These are phyloP conservation scores for Sebastes trivittatus DNA, from an alignment of 2,797 vertebrate species.

Conservation along the genomic window DNA sequence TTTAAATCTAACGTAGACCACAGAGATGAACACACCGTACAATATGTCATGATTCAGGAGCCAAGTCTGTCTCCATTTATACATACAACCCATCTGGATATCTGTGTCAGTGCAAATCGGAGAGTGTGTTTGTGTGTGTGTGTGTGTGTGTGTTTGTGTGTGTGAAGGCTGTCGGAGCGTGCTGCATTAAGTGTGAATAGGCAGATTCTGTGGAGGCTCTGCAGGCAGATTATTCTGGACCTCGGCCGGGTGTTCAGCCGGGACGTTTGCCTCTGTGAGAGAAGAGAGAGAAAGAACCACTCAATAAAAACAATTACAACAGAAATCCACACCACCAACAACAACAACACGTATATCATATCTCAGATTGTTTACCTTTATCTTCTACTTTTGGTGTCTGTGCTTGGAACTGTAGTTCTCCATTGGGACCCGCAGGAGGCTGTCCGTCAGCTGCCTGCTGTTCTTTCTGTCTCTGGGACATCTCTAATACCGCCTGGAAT, in stretches of 20 bases:
- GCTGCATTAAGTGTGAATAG: constrained; percentile 65
- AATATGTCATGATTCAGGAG: constrained; percentile 29
- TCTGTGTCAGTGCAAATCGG: constrained; percentile 52
- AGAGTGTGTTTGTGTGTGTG: background rate
- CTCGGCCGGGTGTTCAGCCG: constrained; percentile 62
- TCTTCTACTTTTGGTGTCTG: constrained; percentile 62
- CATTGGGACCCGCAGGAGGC: constrained; percentile 78
- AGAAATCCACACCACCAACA: background rate
- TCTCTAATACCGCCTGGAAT: constrained; percentile 87
- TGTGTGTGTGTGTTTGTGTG: constrained; percentile 15
- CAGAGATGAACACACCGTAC: constrained; percentile 55
- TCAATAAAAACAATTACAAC: background rate
- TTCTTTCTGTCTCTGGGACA: constrained; percentile 89
- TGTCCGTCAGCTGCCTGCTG: constrained; percentile 72
- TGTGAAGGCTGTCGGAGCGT: background rate
- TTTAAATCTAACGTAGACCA: constrained; percentile 63
- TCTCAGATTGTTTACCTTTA: constrained; percentile 41
- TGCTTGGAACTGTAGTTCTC: constrained; percentile 83
- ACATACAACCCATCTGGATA: constrained; percentile 45
- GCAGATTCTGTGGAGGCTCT: constrained; percentile 84
- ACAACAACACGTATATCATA: background rate
- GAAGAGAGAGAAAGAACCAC: constrained; percentile 2
- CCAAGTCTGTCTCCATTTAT: constrained; percentile 10
- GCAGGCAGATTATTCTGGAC: constrained; percentile 71
- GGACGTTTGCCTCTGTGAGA: constrained; percentile 66